phyloP scores from a whole-genome alignment of 2,113 vertebrate genomes.

The Seriola quinqueradiata region DNA sequence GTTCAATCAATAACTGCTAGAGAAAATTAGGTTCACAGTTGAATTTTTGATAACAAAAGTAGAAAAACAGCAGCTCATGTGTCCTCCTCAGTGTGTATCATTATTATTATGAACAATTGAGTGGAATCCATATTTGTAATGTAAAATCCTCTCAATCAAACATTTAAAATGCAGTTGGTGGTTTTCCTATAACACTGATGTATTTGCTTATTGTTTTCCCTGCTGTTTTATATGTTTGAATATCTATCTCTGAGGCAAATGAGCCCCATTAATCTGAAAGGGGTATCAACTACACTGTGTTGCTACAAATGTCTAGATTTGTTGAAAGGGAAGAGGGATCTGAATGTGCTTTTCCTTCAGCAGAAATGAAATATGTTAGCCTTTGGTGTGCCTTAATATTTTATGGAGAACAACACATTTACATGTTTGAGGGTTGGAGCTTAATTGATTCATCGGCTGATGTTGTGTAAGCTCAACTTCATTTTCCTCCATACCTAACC shows the following conservation, averaged over 20 bases:
- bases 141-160: background rate
- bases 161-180: background rate
- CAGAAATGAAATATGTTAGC: background rate
- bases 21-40: background rate
- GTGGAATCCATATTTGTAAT: background rate
- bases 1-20: background rate
- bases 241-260: background rate
- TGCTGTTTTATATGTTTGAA: background rate
- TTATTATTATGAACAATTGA: background rate
- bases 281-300: background rate
- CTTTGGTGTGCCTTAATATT: background rate
- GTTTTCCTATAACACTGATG: background rate
- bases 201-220: background rate
- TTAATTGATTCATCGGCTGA: slow-evolving; percentile 27
- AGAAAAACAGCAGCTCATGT: background rate
- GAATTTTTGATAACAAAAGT: slow-evolving; percentile 1
- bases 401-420: background rate
- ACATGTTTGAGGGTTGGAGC: background rate
- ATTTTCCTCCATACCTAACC: background rate
- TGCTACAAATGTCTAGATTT: background rate
- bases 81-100: background rate
- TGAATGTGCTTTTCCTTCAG: background rate
- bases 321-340: background rate
- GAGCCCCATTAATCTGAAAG: background rate
- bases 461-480: background rate